phyloP scores from a whole-genome alignment of 2,113 vertebrate species.

The Lophochroa leadbeateri region DNA sequence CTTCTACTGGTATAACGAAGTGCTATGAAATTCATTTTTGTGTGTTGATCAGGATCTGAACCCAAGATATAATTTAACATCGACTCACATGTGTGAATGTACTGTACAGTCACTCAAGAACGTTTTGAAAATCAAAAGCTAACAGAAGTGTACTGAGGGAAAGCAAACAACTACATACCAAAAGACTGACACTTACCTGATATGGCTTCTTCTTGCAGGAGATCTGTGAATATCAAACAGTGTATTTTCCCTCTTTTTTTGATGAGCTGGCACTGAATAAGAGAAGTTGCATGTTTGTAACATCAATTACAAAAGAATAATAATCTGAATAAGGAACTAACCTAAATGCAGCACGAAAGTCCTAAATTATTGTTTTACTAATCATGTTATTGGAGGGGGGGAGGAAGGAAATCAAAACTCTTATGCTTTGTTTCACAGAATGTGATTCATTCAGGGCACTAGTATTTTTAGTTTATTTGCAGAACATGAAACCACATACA shows the following conservation, averaged over 20 bases:
- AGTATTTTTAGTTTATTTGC: not conserved
- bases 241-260: conserved; percentile 93
- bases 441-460: not conserved
- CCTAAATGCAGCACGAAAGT: not conserved
- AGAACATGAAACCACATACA: not conserved
- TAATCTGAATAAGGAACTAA: not conserved
- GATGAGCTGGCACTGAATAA: conserved; percentile 90
- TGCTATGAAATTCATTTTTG: not conserved
- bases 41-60: not conserved
- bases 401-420: not conserved
- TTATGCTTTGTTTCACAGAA: not conserved
- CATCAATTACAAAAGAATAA: not conserved
- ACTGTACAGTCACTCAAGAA: not conserved
- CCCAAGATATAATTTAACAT: not conserved
- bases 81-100: rapidly evolving
- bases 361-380: not conserved
- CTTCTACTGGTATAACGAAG: not conserved
- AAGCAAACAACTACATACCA: not conserved
- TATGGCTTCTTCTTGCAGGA: conserved; percentile 98
- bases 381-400: not conserved
- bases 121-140: not conserved
- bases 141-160: not conserved
- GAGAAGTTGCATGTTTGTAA: not conserved
- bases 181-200: conserved; percentile 80
- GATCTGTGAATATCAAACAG: conserved; percentile 98